Base-by-base conservation (phyloP, 2,888 invertebrate genomes). In the Pheosia gnoma region DNA sequence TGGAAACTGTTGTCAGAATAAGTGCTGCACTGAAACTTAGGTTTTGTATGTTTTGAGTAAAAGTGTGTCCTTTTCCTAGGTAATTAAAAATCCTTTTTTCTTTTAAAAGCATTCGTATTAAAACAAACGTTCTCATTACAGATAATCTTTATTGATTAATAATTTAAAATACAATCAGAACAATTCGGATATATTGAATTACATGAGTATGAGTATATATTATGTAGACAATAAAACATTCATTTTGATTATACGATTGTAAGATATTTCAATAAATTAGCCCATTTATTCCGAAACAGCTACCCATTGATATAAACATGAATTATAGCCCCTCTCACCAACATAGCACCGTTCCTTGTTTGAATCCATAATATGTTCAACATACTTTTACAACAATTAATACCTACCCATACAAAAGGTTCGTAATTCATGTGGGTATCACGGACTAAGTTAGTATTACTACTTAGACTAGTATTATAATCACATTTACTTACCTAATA, bases 1-100 rank as follows among this genome's bases (percentile, higher is more conserved):
- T 0, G 81, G 83, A 13, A 67, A 77, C 39, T 89, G 89, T 66
- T 88, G 88, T 68, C 76, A 75, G 25, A 68, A 61, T 47, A 67
- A 65, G 49, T 80, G 78, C 61, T 55, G 55, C 55, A 38, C 55
- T 55, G 39, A 55, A 39, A 3, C 11, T 39, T 55, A 55, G 5
- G 4, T 37, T 9, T 53, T 13, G 53, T 37, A 25, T 25, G 8
- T 37, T 7, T 53, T 36, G 9, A 37, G 10, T 53, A 11, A 53
- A 53, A 38, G 10, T 53, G 8, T 8, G 51, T 51, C 13, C 9
- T 25, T 8, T 25, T 51, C 6, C 7, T 13, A 10, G 3, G 10
- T 9, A 10, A 45, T 45, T 45, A 45, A 7, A 41, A 0, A 3
- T 7, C 8, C 41, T 25, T 25, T 25, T 25, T 25, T 25, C 25